Base-by-base conservation (phyloP, 2,113 vertebrate species). In the Peromyscus polionotus region DNA sequence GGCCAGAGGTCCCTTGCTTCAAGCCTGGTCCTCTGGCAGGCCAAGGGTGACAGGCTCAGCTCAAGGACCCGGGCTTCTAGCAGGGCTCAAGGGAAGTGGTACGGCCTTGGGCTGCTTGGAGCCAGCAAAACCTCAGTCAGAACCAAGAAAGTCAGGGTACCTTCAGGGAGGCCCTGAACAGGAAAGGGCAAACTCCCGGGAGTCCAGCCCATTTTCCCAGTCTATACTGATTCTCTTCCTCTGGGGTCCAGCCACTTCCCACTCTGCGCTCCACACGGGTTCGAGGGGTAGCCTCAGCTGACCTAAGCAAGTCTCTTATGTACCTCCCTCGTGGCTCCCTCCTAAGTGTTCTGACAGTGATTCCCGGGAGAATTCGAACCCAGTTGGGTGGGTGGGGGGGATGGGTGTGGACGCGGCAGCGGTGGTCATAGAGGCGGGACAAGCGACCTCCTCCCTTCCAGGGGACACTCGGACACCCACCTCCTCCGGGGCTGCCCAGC, bases 311-410 rank as follows among this genome's bases (percentile, higher is more conserved):
- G 90, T 84, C 92, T 28, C 80, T 14, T 65, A 39, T 67, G 70
- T 16, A 57, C 39, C 45, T 90, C 68, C 72, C 76, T 92, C 61
- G 42, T 45, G 77, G 45, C 79, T 70, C 83, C 79, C 80, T 93
- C 88, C 80, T 39, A 42, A 54, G 10, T 75, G 45, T 45, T 81
- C 90, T 92, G 96, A 96, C 96, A 96, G 92, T 4, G 77, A 94
- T 72, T 96, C 97, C 94, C 86, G 88, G 96, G 97, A 95, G 95
- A 96, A 95, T 95, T 94, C 95, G 92, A 96, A 97, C 95, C 83
- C 67, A n/a, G 11, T 88, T 76, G 42, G 45, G 39, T n/a, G 61
- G 85, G 2, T 26, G 65, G 85, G 96, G 96, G 96, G 96, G 96
- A 92, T 87, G 94, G 93, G 92, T 93, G 80, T 67, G 81, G 96